These are phyloP conservation scores for Cairina moschata DNA, from an alignment of 2,113 vertebrate species.

Conservation along the genomic window DNA sequence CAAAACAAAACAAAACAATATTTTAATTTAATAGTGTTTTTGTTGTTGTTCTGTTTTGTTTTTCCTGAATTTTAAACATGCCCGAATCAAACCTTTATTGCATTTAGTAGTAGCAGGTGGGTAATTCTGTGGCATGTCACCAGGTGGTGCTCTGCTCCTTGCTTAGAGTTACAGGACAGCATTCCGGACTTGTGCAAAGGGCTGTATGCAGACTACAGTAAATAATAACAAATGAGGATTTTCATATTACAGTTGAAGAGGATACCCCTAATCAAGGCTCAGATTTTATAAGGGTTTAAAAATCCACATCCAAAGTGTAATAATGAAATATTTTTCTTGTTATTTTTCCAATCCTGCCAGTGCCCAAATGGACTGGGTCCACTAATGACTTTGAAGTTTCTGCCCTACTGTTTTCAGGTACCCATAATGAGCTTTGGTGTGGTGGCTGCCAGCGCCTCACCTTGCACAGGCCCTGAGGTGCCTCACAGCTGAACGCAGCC, in stretches of 20 bases:
- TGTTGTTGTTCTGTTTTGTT: neutral
- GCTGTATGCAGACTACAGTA: rapidly evolving
- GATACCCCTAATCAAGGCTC: neutral
- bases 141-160: conserved; percentile 4
- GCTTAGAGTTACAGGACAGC: rapidly evolving
- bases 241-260: neutral
- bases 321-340: neutral
- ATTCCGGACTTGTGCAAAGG: rapidly evolving
- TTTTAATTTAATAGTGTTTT: no score
- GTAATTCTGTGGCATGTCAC: neutral
- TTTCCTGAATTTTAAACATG: neutral
- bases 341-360: neutral
- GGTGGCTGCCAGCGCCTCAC: neutral
- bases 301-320: neutral
- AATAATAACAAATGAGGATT: rapidly evolving
- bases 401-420: neutral
- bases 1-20: no score
- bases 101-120: neutral
- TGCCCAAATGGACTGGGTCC: neutral
- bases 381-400: neutral
- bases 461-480: neutral
- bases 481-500: neutral
- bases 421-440: neutral
- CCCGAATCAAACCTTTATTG: neutral
- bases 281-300: neutral